A percentile compares a stretch with the other conserved stretches of the same genome.
phyloP scores from a whole-genome alignment of 2,888 invertebrate species.

The Xylocampa areola region DNA sequence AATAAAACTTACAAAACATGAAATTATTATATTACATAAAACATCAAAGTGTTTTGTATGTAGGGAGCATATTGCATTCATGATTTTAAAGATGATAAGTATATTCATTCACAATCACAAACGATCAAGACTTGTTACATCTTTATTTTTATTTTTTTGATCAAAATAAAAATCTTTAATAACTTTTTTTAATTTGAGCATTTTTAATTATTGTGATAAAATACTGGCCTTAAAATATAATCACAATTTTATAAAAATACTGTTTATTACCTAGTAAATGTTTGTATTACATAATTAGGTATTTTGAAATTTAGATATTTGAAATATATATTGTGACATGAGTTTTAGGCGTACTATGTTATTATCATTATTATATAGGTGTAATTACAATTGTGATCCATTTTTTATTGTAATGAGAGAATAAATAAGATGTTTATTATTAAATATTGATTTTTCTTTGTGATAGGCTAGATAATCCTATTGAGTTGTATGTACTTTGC shows the following conservation, averaged over 20 bases:
- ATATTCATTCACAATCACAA: constrained; percentile 15
- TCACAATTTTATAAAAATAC: constrained; percentile 9
- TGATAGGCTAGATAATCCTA: constrained; percentile 39
- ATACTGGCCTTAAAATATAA: constrained; percentile 35
- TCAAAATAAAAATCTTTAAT: constrained; percentile 12
- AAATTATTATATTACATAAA: no score
- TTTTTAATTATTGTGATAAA: constrained; percentile 45
- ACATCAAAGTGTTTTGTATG: no score
- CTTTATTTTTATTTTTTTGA: no score
- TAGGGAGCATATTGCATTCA: constrained; percentile 6
- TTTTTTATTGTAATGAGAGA: constrained; percentile 66
- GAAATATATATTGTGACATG: constrained; percentile 52
- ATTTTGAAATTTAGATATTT: constrained; percentile 35
- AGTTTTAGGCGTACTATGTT: constrained; percentile 48
- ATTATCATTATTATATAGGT: constrained; percentile 59
- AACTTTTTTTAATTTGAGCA: constrained; percentile 24
- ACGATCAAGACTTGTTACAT: constrained; percentile 45
- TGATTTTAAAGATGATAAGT: neutral
- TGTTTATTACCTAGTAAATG: constrained; percentile 9
- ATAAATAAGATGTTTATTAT: constrained; percentile 68
- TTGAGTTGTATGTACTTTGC: constrained; percentile 32
- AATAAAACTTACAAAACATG: no score
- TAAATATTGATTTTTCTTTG: constrained; percentile 50
- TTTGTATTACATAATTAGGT: constrained; percentile 36
- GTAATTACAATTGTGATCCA: constrained; percentile 65